Evolutionary conservation across 2,888 invertebrate species (phyloP).

Genomic region (Poecilus cupreus): DNA sequence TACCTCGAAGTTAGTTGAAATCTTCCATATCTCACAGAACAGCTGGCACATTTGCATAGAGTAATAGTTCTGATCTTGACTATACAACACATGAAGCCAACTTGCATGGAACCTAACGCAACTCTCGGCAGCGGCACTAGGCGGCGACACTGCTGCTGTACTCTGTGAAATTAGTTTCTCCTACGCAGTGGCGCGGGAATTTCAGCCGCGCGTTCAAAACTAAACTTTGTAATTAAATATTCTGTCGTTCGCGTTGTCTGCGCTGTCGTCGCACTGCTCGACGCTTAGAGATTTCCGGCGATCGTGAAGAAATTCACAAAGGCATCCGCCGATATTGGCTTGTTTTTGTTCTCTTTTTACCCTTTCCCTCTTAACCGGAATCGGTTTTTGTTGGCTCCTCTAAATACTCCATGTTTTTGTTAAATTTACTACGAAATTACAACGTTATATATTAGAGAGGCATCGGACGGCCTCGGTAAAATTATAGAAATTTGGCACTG

Average conservation of each 20-base stretch:
- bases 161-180: constrained; percentile 55
- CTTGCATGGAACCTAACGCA: neutral
- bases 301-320: constrained; percentile 37
- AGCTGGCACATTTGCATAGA: constrained; percentile 12
- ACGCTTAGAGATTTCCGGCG: neutral
- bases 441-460: neutral
- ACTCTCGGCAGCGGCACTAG: neutral
- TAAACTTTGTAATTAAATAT: constrained; percentile 58
- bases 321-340: constrained; percentile 10
- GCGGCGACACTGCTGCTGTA: constrained; percentile 21
- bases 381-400: neutral
- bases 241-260: constrained; percentile 20
- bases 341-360: constrained; percentile 20
- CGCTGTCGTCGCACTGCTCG: neutral
- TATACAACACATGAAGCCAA: neutral
- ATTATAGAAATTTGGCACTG: too few species aligned
- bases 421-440: neutral
- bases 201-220: constrained; percentile 49
- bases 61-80: neutral
- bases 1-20: neutral
- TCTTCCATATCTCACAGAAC: neutral
- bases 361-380: neutral
- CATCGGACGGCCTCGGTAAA: too few species aligned
- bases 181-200: constrained; percentile 51
- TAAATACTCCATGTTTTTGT: constrained; percentile 22